Conservation (phyloP, 2,888 invertebrate species). For the Cistogaster globosa region DNA sequence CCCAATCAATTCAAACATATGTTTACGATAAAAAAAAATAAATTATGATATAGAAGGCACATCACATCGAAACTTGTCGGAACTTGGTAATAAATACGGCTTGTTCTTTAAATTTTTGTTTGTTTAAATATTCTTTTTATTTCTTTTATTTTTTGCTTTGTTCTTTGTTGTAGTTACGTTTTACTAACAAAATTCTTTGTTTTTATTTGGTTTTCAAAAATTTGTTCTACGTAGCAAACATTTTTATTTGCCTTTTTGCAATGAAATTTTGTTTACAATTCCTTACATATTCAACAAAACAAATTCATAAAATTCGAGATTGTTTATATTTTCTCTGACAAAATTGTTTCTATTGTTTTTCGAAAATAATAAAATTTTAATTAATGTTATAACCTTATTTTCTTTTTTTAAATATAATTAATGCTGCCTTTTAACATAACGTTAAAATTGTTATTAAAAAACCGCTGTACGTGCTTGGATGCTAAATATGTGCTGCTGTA, state of each 20-base stretch:
- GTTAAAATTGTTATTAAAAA: constrained; percentile 16
- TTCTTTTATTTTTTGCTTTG: constrained; percentile 12
- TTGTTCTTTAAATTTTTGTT: constrained; percentile 42
- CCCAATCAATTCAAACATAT: constrained; percentile 22
- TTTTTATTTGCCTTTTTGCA: constrained; percentile 37
- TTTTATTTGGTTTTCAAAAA: constrained; percentile 37
- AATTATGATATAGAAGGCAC: constrained; percentile 79
- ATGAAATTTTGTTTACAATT: constrained; percentile 28
- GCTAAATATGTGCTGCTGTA: constrained; percentile 34
- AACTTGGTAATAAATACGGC: constrained; percentile 82
- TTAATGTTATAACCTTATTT: constrained; percentile 39
- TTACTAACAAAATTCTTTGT: constrained; percentile 49
- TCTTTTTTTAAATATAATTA: constrained; percentile 36
- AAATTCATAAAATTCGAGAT: constrained; percentile 59
- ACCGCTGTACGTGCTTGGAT: constrained; percentile 34
- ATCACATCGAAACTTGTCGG: constrained; percentile 83
- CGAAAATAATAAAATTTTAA: background rate
- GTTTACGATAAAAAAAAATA: constrained; percentile 45
- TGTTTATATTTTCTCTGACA: constrained; percentile 41
- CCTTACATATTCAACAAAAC: constrained; percentile 7
- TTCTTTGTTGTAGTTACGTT: constrained; percentile 30
- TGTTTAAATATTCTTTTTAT: background rate
- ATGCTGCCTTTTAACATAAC: constrained; percentile 45
- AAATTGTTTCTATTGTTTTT: background rate
- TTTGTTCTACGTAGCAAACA: constrained; percentile 14